A percentile compares a stretch with the other conserved stretches of the same genome.
These are phyloP conservation scores for Rhegmatorhina hoffmannsi DNA, from an alignment of 2,113 vertebrate genomes.

Conservation along the genomic window DNA sequence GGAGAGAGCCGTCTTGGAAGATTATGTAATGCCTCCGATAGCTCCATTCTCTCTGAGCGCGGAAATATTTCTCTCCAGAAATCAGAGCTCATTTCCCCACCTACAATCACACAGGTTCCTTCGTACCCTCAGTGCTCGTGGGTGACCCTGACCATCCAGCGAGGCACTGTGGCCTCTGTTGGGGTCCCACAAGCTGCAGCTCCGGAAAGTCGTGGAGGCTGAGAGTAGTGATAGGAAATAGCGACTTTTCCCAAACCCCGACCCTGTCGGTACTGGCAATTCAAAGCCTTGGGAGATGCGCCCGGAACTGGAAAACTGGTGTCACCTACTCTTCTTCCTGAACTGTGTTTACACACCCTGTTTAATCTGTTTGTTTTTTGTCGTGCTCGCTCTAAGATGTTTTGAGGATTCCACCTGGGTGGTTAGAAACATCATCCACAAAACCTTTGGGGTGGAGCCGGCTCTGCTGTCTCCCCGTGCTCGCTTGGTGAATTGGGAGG, in stretches of 20 bases:
- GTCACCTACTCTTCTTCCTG: background rate
- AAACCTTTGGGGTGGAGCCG: background rate
- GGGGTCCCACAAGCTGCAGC: background rate
- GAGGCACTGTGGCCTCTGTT: background rate
- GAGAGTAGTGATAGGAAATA: background rate
- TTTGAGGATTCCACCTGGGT: background rate
- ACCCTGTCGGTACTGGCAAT: background rate
- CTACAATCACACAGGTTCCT: background rate
- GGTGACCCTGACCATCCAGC: background rate
- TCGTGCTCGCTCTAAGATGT: background rate
- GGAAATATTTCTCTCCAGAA: background rate
- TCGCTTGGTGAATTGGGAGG: background rate
- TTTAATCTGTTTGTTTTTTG: slow-evolving; percentile 14
- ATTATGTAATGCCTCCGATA: background rate
- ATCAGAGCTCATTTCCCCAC: background rate
- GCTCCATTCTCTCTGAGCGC: background rate
- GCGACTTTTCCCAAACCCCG: background rate
- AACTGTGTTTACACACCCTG: background rate
- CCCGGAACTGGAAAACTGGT: background rate
- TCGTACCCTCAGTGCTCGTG: fast-evolving
- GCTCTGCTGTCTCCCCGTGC: background rate
- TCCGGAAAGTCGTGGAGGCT: background rate
- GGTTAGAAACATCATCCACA: background rate
- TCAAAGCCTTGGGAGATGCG: background rate
- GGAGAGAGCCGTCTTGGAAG: background rate